Evolutionary conservation across 2,113 vertebrate genomes (phyloP).

Genomic region (Eclectus roratus): DNA sequence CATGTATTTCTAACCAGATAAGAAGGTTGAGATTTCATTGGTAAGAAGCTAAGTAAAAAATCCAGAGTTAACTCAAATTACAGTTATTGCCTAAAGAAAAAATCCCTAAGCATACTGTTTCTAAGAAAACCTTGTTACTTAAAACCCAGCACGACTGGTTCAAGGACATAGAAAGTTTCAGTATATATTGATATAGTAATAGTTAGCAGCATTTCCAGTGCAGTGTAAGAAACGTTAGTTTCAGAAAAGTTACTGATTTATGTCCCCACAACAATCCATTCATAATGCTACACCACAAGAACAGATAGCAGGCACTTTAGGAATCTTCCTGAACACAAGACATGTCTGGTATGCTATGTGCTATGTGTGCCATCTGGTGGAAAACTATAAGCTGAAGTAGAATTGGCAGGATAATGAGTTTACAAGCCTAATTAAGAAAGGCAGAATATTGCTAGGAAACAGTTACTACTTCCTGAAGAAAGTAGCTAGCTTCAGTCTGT

Average conservation of each 20-base stretch:
- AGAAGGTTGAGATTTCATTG: neutral
- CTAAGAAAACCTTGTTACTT: neutral
- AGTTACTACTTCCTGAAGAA: neutral
- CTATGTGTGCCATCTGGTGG: slow-evolving; percentile 59
- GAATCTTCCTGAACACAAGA: neutral
- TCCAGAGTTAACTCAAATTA: neutral
- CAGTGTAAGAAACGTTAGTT: neutral
- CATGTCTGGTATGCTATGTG: neutral
- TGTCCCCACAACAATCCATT: neutral
- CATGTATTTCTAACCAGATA: neutral
- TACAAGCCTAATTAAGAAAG: neutral
- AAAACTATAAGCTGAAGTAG: neutral
- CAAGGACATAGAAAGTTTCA: neutral
- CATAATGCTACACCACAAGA: neutral
- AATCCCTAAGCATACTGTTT: neutral
- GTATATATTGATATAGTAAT: neutral
- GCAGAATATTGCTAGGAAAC: neutral
- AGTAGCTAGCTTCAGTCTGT: neutral
- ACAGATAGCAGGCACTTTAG: neutral
- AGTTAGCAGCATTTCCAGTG: neutral
- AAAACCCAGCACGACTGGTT: neutral
- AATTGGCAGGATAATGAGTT: neutral
- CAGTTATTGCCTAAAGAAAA: neutral
- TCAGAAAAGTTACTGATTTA: neutral
- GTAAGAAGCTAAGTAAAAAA: neutral